phyloP scores from a whole-genome alignment of 1,140 invertebrate species.

The Leucophenga varia region DNA sequence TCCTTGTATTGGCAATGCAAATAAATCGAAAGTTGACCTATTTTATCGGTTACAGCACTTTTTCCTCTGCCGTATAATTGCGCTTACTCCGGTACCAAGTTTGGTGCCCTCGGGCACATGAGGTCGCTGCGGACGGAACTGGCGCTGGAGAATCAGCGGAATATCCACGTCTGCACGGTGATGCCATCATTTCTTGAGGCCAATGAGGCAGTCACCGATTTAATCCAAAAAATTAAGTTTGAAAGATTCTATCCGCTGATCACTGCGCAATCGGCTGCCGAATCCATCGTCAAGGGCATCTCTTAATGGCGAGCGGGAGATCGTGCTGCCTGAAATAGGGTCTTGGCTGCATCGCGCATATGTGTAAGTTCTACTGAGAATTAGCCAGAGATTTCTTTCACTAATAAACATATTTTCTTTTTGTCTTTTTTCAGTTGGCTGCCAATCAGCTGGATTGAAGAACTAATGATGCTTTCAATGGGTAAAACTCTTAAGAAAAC shows the following conservation, averaged over 20 bases:
- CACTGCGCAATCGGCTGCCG: slow-evolving; percentile 17
- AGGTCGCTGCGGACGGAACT: slow-evolving; percentile 60
- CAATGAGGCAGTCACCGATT: slow-evolving; percentile 17
- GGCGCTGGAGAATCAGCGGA: slow-evolving; percentile 13
- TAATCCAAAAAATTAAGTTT: background rate
- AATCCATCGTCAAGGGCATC: slow-evolving; percentile 27
- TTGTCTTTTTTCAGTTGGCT: slow-evolving; percentile 11
- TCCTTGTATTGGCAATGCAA: too few species aligned
- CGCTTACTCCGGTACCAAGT: slow-evolving; percentile 70
- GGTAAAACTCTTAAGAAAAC: too few species aligned
- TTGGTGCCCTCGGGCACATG: slow-evolving; percentile 71
- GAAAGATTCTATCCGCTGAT: slow-evolving; percentile 22
- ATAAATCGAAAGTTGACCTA: background rate
- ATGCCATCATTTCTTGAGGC: slow-evolving; percentile 26
- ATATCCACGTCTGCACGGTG: slow-evolving; percentile 28
- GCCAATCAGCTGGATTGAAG: slow-evolving; percentile 25
- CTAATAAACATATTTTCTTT: too few species aligned
- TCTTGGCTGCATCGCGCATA: slow-evolving; percentile 3
- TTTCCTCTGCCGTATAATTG: slow-evolving; percentile 21
- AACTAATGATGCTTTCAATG: too few species aligned
- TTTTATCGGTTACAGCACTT: slow-evolving; percentile 1
- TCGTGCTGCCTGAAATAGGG: slow-evolving; percentile 13
- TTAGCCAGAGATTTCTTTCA: too few species aligned
- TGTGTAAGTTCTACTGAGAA: slow-evolving; percentile 8
- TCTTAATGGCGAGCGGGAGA: slow-evolving; percentile 25